These are phyloP conservation scores for Pygocentrus nattereri DNA, from an alignment of 2,797 vertebrate species.

Conservation along the genomic window DNA sequence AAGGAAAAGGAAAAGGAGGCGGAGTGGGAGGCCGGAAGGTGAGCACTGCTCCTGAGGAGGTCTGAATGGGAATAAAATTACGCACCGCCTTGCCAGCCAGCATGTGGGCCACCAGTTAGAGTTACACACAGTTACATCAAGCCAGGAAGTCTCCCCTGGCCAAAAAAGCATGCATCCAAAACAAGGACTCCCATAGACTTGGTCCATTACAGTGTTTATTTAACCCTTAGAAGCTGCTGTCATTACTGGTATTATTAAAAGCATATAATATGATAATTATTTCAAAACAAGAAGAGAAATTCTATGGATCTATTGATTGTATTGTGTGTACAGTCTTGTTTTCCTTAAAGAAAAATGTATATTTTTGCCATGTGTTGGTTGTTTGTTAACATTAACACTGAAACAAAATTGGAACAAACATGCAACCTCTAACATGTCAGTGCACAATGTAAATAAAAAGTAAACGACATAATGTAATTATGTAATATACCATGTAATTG, in stretches of 20 bases:
- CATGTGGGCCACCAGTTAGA: conserved; percentile 28
- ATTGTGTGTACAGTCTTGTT: no score
- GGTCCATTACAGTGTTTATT: background rate
- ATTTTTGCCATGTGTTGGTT: no score
- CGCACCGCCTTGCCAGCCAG: background rate
- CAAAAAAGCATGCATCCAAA: background rate
- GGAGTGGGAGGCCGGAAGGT: conserved; percentile 15
- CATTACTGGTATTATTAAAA: background rate
- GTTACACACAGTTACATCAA: conserved; percentile 14
- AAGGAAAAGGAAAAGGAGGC: conserved; percentile 3
- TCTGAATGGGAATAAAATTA: conserved; percentile 28
- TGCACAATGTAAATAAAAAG: no score
- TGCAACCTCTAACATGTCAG: no score
- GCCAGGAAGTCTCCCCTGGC: conserved; percentile 13
- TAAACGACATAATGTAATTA: no score
- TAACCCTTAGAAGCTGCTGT: background rate
- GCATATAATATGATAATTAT: no score
- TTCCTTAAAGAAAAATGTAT: no score
- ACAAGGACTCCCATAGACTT: background rate
- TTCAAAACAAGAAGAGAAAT: no score
- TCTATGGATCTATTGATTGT: no score
- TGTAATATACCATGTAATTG: no score
- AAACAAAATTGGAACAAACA: no score
- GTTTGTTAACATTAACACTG: no score
- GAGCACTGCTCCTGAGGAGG: conserved; percentile 5